These are phyloP conservation scores for Danio choprae DNA, from an alignment of 2,797 vertebrate genomes.

Conservation along the genomic window DNA sequence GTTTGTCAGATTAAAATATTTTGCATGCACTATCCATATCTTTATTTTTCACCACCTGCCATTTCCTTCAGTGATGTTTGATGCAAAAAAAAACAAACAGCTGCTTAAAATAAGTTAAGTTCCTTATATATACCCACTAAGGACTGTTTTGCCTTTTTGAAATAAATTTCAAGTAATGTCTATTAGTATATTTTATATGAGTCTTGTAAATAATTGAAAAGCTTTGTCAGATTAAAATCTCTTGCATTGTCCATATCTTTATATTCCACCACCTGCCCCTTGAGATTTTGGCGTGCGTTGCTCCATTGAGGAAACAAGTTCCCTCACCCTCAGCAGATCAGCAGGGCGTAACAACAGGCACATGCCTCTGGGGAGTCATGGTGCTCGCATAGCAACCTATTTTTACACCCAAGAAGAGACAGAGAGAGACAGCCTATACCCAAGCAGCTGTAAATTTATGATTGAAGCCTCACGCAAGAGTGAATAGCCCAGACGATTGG, in stretches of 20 bases:
- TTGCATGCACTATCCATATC: no score
- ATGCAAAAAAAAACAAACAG: no score
- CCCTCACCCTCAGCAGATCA: slow-evolving; percentile 35
- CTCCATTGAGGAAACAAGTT: slow-evolving; percentile 21
- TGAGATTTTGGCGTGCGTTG: background rate
- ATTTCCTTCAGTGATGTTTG: no score
- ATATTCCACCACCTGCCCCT: background rate
- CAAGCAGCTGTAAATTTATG: slow-evolving; percentile 53
- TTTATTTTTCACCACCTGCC: no score
- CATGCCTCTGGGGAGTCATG: slow-evolving; percentile 70
- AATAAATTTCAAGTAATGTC: background rate
- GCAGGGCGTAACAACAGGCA: slow-evolving; percentile 30
- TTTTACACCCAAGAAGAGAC: slow-evolving; percentile 69
- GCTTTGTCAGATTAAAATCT: background rate
- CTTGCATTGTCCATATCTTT: background rate
- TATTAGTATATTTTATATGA: background rate
- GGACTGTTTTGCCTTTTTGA: background rate
- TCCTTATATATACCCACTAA: background rate
- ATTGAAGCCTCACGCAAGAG: slow-evolving; percentile 35
- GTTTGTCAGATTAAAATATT: no score
- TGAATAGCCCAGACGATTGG: slow-evolving; percentile 39
- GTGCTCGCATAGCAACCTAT: slow-evolving; percentile 78
- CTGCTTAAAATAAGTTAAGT: background rate
- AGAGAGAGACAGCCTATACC: slow-evolving; percentile 35
- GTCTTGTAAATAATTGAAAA: background rate